Percentiles rank a stretch among this genome's conserved stretches.
These are phyloP conservation scores for Urocolius indicus DNA, from an alignment of 2,113 vertebrate species.

Conservation along the genomic window DNA sequence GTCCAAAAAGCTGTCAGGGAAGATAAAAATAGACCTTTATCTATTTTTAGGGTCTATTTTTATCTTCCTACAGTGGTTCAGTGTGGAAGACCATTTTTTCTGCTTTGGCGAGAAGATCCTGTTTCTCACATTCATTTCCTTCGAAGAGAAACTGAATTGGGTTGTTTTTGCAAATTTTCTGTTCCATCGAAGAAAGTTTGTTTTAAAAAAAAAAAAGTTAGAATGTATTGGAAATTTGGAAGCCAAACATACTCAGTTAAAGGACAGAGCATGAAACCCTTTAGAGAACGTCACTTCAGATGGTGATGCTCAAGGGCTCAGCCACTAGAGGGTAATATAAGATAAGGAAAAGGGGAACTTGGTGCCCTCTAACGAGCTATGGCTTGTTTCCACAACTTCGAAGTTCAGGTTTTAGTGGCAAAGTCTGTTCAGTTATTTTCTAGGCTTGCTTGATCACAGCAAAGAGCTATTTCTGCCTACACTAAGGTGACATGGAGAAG, in stretches of 20 bases:
- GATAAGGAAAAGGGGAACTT: not conserved
- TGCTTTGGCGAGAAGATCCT: not conserved
- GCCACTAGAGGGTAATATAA: slow-evolving; percentile 61
- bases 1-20: not conserved
- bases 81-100: not conserved
- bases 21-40: not conserved
- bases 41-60: not conserved
- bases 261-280: not conserved
- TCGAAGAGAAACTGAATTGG: not conserved
- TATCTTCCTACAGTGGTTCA: not conserved
- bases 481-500: not conserved
- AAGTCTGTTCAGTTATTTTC: not conserved
- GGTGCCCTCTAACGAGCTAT: not conserved
- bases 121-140: not conserved
- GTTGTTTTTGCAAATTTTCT: not conserved
- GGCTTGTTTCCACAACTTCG: not conserved
- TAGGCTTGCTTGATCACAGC: not conserved
- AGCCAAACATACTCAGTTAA: not conserved
- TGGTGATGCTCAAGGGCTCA: not conserved
- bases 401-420: not conserved
- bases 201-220: not conserved
- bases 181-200: not conserved
- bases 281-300: not conserved
- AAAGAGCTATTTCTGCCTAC: not conserved
- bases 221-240: not conserved